phyloP scores from a whole-genome alignment of 1,140 invertebrate genomes.

The Eupeodes corollae region DNA sequence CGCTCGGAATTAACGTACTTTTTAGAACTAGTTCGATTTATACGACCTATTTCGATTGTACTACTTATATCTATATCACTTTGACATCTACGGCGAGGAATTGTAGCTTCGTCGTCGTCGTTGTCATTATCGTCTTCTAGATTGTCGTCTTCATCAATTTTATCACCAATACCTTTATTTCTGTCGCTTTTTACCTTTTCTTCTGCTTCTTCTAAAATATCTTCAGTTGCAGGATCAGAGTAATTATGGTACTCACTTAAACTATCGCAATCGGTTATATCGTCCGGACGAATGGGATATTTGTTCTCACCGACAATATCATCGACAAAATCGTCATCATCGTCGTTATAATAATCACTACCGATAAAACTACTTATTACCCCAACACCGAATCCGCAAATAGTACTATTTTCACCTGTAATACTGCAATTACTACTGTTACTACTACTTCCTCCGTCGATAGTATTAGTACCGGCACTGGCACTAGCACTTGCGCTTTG shows the following conservation, averaged over 20 bases:
- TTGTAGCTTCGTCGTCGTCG: constrained; percentile 17
- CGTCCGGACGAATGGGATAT: constrained; percentile 14
- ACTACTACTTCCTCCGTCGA: constrained; percentile 30
- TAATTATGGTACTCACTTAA: constrained; percentile 14
- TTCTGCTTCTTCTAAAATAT: constrained; percentile 19
- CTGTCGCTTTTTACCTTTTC: constrained; percentile 9
- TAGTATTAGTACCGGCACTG: constrained; percentile 22
- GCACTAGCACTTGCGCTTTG: constrained; percentile 23
- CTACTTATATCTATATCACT: too few species aligned
- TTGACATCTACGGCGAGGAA: not conserved
- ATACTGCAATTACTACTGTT: constrained; percentile 34
- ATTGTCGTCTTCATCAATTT: constrained; percentile 12
- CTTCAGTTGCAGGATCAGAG: constrained; percentile 11
- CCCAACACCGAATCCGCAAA: constrained; percentile 28
- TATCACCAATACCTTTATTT: constrained; percentile 6
- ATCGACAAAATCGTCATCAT: not conserved
- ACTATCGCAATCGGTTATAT: constrained; percentile 11
- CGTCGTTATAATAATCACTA: constrained; percentile 16
- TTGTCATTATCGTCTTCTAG: constrained; percentile 21
- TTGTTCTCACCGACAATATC: not conserved
- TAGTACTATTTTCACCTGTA: constrained; percentile 24
- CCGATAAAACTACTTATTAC: constrained; percentile 28
- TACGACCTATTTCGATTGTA: too few species aligned
- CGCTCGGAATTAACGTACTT: not conserved
- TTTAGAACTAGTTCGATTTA: not conserved